phyloP scores from a whole-genome alignment of 1,140 invertebrate genomes.

The Patella vulgata region DNA sequence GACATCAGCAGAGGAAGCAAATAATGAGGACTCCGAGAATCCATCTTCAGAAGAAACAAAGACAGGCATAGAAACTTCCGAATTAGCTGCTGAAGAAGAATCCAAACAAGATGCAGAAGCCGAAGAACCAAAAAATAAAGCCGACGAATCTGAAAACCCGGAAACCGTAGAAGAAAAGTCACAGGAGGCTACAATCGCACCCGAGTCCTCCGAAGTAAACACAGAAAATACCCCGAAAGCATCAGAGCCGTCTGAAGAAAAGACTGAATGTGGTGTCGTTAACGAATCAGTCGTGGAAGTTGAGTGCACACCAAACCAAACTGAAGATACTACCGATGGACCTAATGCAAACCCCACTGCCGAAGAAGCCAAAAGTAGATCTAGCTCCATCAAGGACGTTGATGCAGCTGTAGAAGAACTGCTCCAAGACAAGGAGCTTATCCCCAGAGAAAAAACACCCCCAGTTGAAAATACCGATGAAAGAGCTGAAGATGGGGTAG shows the following conservation, averaged over 20 bases:
- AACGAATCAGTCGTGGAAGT: neutral
- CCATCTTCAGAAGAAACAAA: neutral
- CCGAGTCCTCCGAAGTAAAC: neutral
- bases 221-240: neutral
- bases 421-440: neutral
- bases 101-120: neutral
- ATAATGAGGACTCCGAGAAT: neutral
- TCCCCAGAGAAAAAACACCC: neutral
- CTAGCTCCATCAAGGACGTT: neutral
- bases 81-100: too few relatives aligned
- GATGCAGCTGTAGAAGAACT: neutral
- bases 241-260: constrained; percentile 2
- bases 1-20: neutral
- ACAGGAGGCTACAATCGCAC: too few relatives aligned
- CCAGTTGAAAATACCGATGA: constrained; percentile 7
- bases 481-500: constrained; percentile 1
- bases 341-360: neutral
- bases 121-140: neutral
- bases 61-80: too few relatives aligned
- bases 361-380: neutral
- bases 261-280: neutral
- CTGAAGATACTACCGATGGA: neutral
- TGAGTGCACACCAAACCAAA: neutral
- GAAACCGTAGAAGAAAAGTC: constrained; percentile 4
- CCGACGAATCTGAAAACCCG: neutral